phyloP scores from a whole-genome alignment of 2,113 vertebrate genomes.

The Nibea albiflora region DNA sequence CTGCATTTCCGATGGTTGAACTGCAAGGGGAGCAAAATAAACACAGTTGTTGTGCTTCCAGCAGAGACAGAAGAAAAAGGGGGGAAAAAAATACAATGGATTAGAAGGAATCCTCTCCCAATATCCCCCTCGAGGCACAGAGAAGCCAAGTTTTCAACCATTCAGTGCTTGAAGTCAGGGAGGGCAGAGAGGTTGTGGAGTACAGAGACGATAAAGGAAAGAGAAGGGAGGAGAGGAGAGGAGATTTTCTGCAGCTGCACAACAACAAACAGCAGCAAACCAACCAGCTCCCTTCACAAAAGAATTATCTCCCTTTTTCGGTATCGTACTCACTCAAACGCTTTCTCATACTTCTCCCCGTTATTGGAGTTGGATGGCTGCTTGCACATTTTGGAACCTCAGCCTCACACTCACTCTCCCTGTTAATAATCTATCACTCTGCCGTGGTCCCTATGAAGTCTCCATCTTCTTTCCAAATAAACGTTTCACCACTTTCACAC shows the following conservation, averaged over 20 bases:
- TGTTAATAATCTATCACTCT: constrained; percentile 61
- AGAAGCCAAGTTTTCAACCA: constrained; percentile 64
- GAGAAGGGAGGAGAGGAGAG: too few species aligned
- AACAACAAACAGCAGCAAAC: constrained; percentile 44
- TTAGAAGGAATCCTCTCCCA: constrained; percentile 53
- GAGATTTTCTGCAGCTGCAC: constrained; percentile 44
- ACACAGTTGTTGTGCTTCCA: constrained; percentile 64
- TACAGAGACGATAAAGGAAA: constrained; percentile 32
- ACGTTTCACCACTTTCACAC: constrained; percentile 55
- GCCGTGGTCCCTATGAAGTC: constrained; percentile 34
- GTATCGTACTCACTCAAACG: constrained; percentile 29
- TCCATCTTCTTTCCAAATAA: constrained; percentile 60
- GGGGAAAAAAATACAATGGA: constrained; percentile 31
- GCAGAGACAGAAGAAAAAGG: constrained; percentile 42
- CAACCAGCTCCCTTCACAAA: constrained; percentile 14
- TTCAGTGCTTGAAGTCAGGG: constrained; percentile 52
- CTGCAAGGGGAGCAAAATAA: constrained; percentile 55
- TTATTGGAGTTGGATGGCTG: constrained; percentile 55
- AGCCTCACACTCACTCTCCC: constrained; percentile 28
- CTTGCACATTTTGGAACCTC: constrained; percentile 56
- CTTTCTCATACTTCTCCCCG: constrained; percentile 29
- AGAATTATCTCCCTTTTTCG: constrained; percentile 32
- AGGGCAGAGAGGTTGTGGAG: constrained; percentile 61
- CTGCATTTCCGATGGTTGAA: constrained; percentile 48
- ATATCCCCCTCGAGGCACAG: constrained; percentile 46